A percentile compares a stretch with the other conserved stretches of the same genome.
Conservation (phyloP, 2,888 invertebrate genomes). For the Augochlorella aurata region DNA sequence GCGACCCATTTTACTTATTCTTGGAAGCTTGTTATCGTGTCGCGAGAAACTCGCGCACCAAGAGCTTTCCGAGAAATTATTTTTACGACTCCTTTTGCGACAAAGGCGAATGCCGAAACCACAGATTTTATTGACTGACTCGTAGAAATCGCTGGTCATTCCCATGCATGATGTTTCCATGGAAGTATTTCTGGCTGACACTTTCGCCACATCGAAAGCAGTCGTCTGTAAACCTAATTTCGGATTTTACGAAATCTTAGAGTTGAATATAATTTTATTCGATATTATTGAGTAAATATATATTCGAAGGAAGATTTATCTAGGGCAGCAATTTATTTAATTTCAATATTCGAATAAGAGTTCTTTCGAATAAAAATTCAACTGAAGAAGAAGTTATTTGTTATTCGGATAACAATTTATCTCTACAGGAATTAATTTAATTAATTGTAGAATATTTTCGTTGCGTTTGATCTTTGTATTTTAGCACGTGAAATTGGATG, state of each 20-base stretch:
- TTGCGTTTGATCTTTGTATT: too few relatives aligned
- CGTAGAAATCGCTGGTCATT: background rate
- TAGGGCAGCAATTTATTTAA: too few relatives aligned
- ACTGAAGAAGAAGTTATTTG: too few relatives aligned
- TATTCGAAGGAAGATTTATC: too few relatives aligned
- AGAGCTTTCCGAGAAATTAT: background rate
- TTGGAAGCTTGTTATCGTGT: conserved; percentile 34
- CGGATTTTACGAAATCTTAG: background rate
- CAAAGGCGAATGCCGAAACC: background rate
- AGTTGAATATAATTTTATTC: too few relatives aligned
- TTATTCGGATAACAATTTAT: too few relatives aligned
- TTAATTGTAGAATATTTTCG: too few relatives aligned
- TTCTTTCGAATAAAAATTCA: too few relatives aligned
- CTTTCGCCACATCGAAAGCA: background rate
- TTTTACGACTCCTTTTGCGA: background rate
- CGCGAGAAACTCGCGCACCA: background rate
- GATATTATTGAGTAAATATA: too few relatives aligned
- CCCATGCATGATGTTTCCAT: background rate
- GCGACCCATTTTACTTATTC: conserved; percentile 38
- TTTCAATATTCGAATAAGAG: too few relatives aligned
- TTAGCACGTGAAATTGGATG: too few relatives aligned
- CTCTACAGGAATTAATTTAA: too few relatives aligned
- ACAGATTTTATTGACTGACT: background rate
- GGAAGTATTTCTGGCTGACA: background rate
- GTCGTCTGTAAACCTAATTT: background rate